These are phyloP conservation scores for Porites rus DNA, from an alignment of 92 coral and sea anemone species.

Conservation along the genomic window DNA sequence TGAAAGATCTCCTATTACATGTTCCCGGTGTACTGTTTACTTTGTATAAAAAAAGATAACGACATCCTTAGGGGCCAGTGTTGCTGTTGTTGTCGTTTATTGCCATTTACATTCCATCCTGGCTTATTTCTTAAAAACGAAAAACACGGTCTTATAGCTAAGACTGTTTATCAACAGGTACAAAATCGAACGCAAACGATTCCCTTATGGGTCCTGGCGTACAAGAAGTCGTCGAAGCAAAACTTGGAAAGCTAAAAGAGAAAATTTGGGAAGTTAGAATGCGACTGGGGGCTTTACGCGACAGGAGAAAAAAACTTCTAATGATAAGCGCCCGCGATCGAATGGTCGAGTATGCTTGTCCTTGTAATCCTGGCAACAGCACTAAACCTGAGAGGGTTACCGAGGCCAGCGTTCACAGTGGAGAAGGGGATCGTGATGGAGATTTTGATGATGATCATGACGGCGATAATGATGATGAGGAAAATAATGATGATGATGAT, in stretches of 20 bases:
- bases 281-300: constrained; percentile 75
- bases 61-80: too few relatives aligned
- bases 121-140: too few relatives aligned
- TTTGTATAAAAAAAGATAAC: too few relatives aligned
- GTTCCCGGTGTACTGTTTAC: too few relatives aligned
- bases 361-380: constrained; percentile 37
- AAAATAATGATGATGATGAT: background rate
- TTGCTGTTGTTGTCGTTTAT: too few relatives aligned
- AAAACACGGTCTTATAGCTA: too few relatives aligned
- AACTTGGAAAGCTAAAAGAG: constrained; percentile 72
- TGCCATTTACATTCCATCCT: too few relatives aligned
- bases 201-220: constrained; percentile 8
- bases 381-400: background rate
- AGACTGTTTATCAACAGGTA: background rate
- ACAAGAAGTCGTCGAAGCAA: constrained; percentile 62
- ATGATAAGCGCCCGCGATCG: constrained; percentile 54
- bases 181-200: background rate
- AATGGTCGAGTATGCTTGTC: constrained; percentile 63
- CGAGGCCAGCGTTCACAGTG: constrained; percentile 5
- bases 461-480: background rate
- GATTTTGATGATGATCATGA: background rate
- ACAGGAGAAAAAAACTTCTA: constrained; percentile 74
- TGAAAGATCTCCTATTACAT: too few relatives aligned
- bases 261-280: constrained; percentile 72
- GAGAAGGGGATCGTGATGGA: background rate